Percentiles rank a stretch among this genome's conserved stretches.
Conservation (phyloP, 2,113 vertebrate species). For the human (Homo sapiens) region GRCh38 chrX:122008001-122008500, state of each 20-base stretch:
- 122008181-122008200: neutral
- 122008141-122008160: neutral
- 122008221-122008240: neutral
- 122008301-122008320: neutral
- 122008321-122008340: neutral
- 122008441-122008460: neutral
- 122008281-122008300: neutral
- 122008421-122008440: neutral
- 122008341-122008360: neutral
- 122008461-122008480: neutral
- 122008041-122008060: neutral
- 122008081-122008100: neutral
- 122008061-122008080: neutral
- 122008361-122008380: neutral
- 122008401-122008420: neutral
- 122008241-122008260: neutral
- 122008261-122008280: neutral
- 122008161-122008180: neutral
- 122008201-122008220: neutral
- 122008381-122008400: neutral
- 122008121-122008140: neutral
- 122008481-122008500: neutral
- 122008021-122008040: slow-evolving; percentile 21
- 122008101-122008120: slow-evolving; percentile 10
- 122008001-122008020: neutral